Evolutionary conservation across 2,797 vertebrate genomes (phyloP).

Genomic region (Ceyx erithaca): DNA sequence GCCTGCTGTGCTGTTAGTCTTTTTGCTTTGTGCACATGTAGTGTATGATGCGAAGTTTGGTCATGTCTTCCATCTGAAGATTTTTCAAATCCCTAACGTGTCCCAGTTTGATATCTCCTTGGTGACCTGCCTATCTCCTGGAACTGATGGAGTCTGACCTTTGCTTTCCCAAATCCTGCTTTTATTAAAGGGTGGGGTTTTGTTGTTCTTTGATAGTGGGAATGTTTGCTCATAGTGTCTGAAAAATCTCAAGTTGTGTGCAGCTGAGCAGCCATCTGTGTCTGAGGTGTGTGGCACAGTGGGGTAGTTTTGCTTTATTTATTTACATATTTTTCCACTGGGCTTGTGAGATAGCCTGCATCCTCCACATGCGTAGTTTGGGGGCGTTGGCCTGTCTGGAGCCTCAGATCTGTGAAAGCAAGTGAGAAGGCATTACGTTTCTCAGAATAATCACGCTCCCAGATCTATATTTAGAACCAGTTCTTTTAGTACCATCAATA

Average conservation of each 20-base stretch:
- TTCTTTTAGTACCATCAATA: conserved; percentile 32
- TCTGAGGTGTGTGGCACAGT: background rate
- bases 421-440: conserved; percentile 48
- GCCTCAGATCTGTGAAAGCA: conserved; percentile 38
- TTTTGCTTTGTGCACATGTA: background rate
- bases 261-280: rapidly evolving
- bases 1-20: background rate
- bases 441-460: conserved; percentile 31
- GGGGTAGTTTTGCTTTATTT: conserved; percentile 25
- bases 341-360: conserved; percentile 7
- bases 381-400: conserved; percentile 40
- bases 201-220: conserved; percentile 37
- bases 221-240: background rate
- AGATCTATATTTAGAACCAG: conserved; percentile 44
- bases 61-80: background rate
- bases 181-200: conserved; percentile 24
- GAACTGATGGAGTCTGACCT: background rate
- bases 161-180: background rate
- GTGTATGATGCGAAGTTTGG: background rate
- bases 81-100: background rate
- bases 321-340: conserved; percentile 50
- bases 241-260: background rate
- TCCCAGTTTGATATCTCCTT: background rate
- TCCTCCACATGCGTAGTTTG: conserved; percentile 21
- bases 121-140: background rate